Evolutionary conservation across 2,888 invertebrate genomes (phyloP).

Genomic region (Rhyacophila evoluta): DNA sequence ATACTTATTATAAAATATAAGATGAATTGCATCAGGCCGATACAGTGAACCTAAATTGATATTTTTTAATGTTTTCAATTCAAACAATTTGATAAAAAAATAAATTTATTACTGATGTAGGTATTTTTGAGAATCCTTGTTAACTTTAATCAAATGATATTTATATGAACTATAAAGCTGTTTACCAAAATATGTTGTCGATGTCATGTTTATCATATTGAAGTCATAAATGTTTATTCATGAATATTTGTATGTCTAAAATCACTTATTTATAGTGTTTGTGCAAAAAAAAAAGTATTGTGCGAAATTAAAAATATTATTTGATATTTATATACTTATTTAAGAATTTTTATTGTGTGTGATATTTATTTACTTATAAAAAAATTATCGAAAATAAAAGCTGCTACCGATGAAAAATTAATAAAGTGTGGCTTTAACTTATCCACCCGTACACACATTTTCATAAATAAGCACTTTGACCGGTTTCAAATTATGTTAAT

Average conservation of each 20-base stretch:
- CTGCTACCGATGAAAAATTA: constrained; percentile 10
- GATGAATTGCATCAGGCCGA: not conserved
- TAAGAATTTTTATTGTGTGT: constrained; percentile 22
- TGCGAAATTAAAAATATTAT: not conserved
- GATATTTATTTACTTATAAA: constrained; percentile 29
- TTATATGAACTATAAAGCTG: not conserved
- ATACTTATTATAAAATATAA: constrained; percentile 7
- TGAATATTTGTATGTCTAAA: not conserved
- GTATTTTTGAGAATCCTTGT: constrained; percentile 26
- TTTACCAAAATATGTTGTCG: not conserved
- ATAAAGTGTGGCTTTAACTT: not conserved
- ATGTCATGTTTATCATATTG: not conserved
- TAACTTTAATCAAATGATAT: not conserved
- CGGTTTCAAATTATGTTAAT: too few species aligned
- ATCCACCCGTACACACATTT: constrained; percentile 9
- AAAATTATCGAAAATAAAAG: constrained; percentile 23
- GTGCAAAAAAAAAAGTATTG: constrained; percentile 27
- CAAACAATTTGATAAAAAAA: not conserved
- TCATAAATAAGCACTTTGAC: not conserved
- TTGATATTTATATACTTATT: too few species aligned
- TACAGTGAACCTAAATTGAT: not conserved
- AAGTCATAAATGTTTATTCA: not conserved
- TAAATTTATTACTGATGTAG: not conserved
- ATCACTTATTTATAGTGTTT: not conserved
- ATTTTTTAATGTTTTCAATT: constrained; percentile 19